These are phyloP conservation scores for Rhagophthalmus giganteus DNA, from an alignment of 2,888 invertebrate species.

Conservation along the genomic window DNA sequence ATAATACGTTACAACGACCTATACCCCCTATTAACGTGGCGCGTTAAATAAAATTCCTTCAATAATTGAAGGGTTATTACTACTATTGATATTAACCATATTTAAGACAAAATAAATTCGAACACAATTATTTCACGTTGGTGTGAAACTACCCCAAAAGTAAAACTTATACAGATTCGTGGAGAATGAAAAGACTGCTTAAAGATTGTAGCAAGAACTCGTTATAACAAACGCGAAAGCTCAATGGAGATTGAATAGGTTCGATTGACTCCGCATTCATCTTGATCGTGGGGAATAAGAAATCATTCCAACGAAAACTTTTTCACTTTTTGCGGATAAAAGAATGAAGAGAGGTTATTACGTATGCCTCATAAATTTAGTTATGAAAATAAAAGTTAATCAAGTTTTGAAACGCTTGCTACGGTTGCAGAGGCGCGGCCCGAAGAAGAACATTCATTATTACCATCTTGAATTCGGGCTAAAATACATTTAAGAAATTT, in stretches of 20 bases:
- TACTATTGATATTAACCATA: background rate
- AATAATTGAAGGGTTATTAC: too few relatives aligned
- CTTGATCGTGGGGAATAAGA: conserved; percentile 25
- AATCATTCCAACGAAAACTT: conserved; percentile 21
- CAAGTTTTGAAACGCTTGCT: conserved; percentile 33
- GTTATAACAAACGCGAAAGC: conserved; percentile 23
- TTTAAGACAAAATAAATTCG: too few relatives aligned
- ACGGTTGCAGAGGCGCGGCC: conserved; percentile 21
- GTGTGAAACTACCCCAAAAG: too few relatives aligned
- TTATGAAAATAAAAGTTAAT: conserved; percentile 38
- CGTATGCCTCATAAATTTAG: conserved; percentile 36
- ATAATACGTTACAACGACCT: too few relatives aligned
- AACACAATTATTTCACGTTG: background rate
- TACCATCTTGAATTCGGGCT: conserved; percentile 25
- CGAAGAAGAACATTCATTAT: conserved; percentile 27
- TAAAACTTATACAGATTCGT: too few relatives aligned
- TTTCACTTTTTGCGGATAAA: conserved; percentile 25
- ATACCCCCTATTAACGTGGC: too few relatives aligned
- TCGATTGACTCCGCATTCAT: conserved; percentile 29
- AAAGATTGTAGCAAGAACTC: conserved; percentile 20
- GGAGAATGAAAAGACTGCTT: conserved; percentile 5
- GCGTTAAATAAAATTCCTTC: too few relatives aligned
- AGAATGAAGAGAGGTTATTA: conserved; percentile 31
- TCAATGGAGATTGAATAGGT: conserved; percentile 26
- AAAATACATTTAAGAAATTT: conserved; percentile 40